Conservation (phyloP, 1,140 invertebrate genomes). For the Tetramorium alpestre region DNA sequence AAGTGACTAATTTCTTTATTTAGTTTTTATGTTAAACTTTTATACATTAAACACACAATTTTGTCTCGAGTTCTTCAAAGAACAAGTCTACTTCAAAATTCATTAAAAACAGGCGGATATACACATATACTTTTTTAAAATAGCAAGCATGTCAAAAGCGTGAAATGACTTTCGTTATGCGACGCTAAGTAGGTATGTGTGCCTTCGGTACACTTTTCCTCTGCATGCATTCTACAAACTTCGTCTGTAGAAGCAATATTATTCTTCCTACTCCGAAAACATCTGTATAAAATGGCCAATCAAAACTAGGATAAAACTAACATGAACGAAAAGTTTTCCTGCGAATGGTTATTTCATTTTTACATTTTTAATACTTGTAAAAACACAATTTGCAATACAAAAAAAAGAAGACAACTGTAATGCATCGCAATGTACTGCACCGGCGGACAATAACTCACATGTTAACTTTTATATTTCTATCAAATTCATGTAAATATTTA, state of each 20-base stretch:
- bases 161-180: slow-evolving; percentile 48
- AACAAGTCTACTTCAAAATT: neutral
- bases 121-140: neutral
- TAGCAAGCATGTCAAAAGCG: neutral
- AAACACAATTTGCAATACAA: neutral
- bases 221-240: slow-evolving; percentile 15
- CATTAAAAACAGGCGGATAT: neutral
- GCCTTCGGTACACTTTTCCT: slow-evolving; percentile 49
- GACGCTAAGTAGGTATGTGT: slow-evolving; percentile 26
- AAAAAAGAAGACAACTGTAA: slow-evolving; percentile 14
- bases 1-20: neutral
- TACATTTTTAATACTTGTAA: slow-evolving; percentile 22
- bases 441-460: neutral
- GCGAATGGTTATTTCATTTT: slow-evolving; percentile 1
- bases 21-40: neutral
- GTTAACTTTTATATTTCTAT: slow-evolving; percentile 21
- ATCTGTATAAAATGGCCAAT: slow-evolving; percentile 29
- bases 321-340: neutral
- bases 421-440: neutral
- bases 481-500: slow-evolving; percentile 5
- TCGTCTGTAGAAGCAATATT: slow-evolving; percentile 21
- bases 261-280: slow-evolving; percentile 32
- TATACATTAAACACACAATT: neutral
- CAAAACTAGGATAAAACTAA: slow-evolving; percentile 32
- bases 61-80: neutral